These are phyloP conservation scores for Puntigrus tetrazona DNA, from an alignment of 2,113 vertebrate genomes.

Conservation along the genomic window DNA sequence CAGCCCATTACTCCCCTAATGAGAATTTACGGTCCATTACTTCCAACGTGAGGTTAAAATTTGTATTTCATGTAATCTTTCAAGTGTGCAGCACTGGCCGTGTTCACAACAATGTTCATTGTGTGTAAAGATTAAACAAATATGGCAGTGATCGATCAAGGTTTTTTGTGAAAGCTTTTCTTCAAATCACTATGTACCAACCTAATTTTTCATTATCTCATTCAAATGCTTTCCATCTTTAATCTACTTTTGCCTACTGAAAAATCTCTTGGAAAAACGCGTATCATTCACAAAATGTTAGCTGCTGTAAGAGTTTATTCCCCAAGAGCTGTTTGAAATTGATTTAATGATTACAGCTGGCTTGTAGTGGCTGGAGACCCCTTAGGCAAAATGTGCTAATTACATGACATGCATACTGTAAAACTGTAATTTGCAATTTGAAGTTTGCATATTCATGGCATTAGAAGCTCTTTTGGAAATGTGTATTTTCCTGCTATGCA, in stretches of 20 bases:
- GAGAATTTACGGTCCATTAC: background rate
- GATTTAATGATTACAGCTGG: slow-evolving; percentile 7
- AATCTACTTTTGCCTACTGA: background rate
- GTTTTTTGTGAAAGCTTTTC: background rate
- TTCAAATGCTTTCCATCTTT: background rate
- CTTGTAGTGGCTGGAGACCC: background rate
- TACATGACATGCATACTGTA: background rate
- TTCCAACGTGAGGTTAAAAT: background rate
- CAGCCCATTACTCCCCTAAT: background rate
- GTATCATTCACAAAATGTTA: background rate
- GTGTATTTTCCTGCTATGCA: background rate
- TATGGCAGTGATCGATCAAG: background rate
- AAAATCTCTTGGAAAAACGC: background rate
- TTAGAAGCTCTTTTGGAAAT: background rate
- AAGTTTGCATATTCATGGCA: background rate
- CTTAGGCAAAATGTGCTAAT: slow-evolving; percentile 2
- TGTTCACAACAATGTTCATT: background rate
- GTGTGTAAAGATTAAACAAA: background rate
- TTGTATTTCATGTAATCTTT: background rate
- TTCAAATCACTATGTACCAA: background rate
- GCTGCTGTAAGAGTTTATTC: background rate
- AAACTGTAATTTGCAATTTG: background rate
- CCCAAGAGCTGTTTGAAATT: background rate
- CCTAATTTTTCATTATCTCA: background rate
- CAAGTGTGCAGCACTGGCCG: background rate